Conservation (phyloP, 92 coral and sea anemone species). For the Epizoanthus fatuus region DNA sequence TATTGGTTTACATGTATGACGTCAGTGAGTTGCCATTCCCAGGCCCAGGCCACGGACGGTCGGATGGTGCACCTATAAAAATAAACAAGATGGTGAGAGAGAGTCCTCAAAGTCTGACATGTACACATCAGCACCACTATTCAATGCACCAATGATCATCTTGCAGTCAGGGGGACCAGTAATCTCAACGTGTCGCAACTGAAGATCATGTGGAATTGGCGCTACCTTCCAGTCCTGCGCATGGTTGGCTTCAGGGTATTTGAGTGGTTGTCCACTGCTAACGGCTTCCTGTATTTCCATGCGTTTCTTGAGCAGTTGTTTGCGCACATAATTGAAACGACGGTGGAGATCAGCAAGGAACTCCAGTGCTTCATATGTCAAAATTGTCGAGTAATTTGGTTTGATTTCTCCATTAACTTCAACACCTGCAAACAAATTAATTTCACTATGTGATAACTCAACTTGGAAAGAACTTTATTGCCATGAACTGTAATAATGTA, state of each 20-base stretch:
- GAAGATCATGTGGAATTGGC: conserved; percentile 94
- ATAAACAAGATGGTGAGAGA: conserved; percentile 62
- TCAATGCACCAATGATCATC: conserved; percentile 98
- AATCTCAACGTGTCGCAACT: conserved; percentile 97
- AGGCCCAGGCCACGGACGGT: too few relatives aligned
- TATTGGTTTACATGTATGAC: too few relatives aligned
- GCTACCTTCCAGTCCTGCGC: conserved; percentile 96
- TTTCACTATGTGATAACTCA: too few relatives aligned
- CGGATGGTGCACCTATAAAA: too few relatives aligned
- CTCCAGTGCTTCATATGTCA: conserved; percentile 90
- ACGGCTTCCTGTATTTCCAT: conserved; percentile 82
- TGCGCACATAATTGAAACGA: conserved; percentile 93
- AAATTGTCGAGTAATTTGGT: conserved; percentile 75
- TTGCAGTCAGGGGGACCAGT: conserved; percentile 98
- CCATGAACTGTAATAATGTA: too few relatives aligned
- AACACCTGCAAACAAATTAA: conserved; percentile 71
- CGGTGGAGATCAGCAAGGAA: conserved; percentile 97
- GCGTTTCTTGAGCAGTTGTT: conserved; percentile 90
- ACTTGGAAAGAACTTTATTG: too few relatives aligned
- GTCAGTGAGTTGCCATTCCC: too few relatives aligned
- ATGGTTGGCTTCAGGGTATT: conserved; percentile 87
- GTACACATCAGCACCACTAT: conserved; percentile 98
- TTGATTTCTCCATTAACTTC: conserved; percentile 89
- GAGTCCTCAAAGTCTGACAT: conserved; percentile 99
- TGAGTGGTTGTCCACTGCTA: conserved; percentile 79